Evolutionary conservation across 2,113 vertebrate genomes (phyloP).

Genomic region (Cryptoleucopteryx plumbea): DNA sequence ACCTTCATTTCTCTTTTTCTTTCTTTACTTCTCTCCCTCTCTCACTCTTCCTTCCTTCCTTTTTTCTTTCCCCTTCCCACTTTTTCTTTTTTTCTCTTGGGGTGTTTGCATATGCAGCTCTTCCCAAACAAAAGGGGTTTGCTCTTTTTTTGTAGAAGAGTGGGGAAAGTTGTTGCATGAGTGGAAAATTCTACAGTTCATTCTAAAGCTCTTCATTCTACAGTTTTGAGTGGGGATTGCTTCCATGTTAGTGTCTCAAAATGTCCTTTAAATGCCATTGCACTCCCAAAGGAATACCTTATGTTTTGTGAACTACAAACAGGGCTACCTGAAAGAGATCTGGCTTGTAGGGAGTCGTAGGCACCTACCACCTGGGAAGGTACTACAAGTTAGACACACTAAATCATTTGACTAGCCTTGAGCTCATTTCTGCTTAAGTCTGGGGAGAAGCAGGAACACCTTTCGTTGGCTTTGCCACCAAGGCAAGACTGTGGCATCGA

Average conservation of each 20-base stretch:
- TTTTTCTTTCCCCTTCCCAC: not conserved
- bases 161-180: not conserved
- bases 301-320: not conserved
- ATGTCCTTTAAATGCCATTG: not conserved
- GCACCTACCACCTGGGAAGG: not conserved
- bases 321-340: not conserved
- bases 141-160: not conserved
- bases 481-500: not conserved
- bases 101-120: not conserved
- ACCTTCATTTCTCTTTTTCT: not conserved
- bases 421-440: not conserved
- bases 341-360: rapidly evolving
- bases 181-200: not conserved
- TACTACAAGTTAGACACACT: not conserved
- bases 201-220: not conserved
- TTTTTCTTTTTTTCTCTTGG: not conserved
- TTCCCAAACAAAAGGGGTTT: not conserved
- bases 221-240: not conserved
- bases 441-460: not conserved
- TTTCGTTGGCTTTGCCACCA: not conserved
- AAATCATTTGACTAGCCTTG: not conserved
- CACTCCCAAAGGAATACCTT: not conserved
- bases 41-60: not conserved
- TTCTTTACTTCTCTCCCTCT: not conserved
- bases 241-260: not conserved